Conservation (phyloP, 2,113 vertebrate genomes). For the Salvelinus namaycush region DNA sequence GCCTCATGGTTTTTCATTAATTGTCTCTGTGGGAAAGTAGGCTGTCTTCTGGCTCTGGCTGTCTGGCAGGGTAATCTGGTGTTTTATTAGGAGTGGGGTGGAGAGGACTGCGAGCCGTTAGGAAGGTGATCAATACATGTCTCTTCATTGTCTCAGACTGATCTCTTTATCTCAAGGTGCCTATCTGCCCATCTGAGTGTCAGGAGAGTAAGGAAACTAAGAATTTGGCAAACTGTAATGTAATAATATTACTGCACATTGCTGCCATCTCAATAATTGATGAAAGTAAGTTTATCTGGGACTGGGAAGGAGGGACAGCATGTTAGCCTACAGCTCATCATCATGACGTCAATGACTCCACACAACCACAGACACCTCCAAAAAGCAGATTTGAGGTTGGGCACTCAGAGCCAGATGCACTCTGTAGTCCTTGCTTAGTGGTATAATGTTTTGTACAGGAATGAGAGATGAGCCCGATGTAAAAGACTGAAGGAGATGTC, state of each 20-base stretch:
- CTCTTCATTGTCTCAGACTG: not conserved
- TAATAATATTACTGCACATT: not conserved
- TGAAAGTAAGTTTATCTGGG: too few relatives aligned
- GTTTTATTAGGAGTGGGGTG: slow-evolving; percentile 30
- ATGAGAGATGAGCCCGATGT: not conserved
- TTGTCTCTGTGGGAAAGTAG: not conserved
- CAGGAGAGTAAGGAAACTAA: not conserved
- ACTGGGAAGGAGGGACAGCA: too few relatives aligned
- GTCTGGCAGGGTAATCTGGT: slow-evolving; percentile 24
- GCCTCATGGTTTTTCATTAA: not conserved
- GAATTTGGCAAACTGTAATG: not conserved
- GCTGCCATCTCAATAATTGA: too few relatives aligned
- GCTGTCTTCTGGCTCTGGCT: slow-evolving; percentile 31
- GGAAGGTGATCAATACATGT: slow-evolving; percentile 16
- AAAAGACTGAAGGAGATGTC: too few relatives aligned
- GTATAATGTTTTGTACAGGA: not conserved
- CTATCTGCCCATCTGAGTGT: not conserved
- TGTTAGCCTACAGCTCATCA: too few relatives aligned
- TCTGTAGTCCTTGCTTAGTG: not conserved
- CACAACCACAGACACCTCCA: not conserved
- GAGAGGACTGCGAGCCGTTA: slow-evolving; percentile 4
- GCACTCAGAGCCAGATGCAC: not conserved
- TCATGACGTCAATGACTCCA: not conserved
- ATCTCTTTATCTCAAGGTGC: not conserved
- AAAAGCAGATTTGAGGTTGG: not conserved